Conservation (phyloP, 2,113 vertebrate genomes). For the Colinus virginianus region DNA sequence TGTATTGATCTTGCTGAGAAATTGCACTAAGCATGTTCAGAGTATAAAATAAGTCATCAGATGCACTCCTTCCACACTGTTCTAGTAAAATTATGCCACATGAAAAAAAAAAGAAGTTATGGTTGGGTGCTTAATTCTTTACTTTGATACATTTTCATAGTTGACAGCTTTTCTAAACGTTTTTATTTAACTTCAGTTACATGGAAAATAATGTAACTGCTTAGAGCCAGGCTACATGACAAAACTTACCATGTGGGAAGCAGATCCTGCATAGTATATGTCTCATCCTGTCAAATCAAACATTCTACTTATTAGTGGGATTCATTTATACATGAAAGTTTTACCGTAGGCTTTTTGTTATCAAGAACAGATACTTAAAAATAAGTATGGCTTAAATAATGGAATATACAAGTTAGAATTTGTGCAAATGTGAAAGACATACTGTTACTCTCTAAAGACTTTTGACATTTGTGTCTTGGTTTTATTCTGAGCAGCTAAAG, state of each 20-base stretch:
- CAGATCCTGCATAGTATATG: background rate
- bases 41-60: background rate
- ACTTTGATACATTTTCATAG: conserved; percentile 26
- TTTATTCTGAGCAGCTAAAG: conserved; percentile 13
- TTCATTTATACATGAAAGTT: conserved; percentile 35
- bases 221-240: background rate
- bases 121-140: background rate
- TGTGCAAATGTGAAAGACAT: background rate
- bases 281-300: conserved; percentile 5
- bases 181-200: conserved; percentile 25
- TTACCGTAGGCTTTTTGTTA: background rate
- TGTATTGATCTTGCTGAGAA: background rate
- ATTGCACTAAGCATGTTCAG: background rate
- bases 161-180: background rate
- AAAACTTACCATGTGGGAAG: conserved; percentile 21
- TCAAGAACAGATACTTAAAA: background rate
- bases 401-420: background rate
- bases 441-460: background rate
- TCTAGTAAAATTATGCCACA: background rate
- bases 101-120: background rate
- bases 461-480: conserved; percentile 18
- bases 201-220: conserved; percentile 16
- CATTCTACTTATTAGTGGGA: conserved; percentile 3
- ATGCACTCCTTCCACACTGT: background rate
- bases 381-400: conserved; percentile 8